Evolutionary conservation across 2,113 vertebrate genomes (phyloP).

Genomic region (Synodontis membranacea): DNA sequence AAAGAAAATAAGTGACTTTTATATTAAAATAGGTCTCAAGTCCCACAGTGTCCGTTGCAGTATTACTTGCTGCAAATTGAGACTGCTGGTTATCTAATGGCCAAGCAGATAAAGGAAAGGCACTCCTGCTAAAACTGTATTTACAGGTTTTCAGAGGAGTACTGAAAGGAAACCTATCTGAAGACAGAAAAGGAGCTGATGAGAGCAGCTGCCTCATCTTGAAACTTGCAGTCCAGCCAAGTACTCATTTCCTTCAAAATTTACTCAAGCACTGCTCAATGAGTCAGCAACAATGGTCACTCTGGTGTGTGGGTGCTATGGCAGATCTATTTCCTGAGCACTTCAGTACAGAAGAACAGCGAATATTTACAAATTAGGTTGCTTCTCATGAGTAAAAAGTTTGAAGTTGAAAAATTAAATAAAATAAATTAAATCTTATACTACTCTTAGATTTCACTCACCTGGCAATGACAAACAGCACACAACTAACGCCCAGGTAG

Average conservation of each 20-base stretch:
- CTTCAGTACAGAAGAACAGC: conserved; percentile 14
- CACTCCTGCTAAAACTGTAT: conserved; percentile 27
- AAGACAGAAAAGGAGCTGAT: conserved; percentile 55
- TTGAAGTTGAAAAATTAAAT: no score
- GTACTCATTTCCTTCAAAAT: conserved; percentile 62
- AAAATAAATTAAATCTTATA: neutral
- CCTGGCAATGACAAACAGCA: conserved; percentile 98
- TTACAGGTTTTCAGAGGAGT: conserved; percentile 35
- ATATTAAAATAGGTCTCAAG: neutral
- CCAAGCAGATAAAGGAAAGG: neutral
- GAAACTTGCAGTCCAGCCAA: conserved; percentile 59
- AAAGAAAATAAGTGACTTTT: conserved; percentile 5
- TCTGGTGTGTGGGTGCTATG: neutral
- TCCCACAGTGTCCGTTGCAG: neutral
- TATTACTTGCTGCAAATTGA: conserved; percentile 11
- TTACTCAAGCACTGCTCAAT: conserved; percentile 67
- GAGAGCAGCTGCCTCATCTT: conserved; percentile 75
- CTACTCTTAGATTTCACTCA: conserved; percentile 64
- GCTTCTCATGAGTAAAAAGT: no score
- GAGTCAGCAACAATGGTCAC: conserved; percentile 64
- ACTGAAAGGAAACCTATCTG: conserved; percentile 48
- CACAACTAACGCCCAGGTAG: conserved; percentile 97
- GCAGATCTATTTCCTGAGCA: conserved; percentile 39
- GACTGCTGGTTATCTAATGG: conserved; percentile 40
- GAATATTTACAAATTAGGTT: neutral